Base-by-base conservation (phyloP, 2,888 invertebrate genomes). In the Apotomis betuletana region DNA sequence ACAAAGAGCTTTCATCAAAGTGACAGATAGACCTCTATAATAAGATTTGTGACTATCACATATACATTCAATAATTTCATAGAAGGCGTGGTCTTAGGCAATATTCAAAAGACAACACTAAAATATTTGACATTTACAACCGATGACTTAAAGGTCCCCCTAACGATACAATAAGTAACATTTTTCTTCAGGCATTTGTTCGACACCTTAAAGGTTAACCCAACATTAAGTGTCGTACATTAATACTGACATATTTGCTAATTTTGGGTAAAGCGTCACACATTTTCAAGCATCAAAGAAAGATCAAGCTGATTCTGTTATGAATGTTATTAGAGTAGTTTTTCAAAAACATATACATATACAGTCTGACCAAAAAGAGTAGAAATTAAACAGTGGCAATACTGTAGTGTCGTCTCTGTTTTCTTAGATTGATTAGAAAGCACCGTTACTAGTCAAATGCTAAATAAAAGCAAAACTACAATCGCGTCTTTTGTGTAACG, bases 41-140 rank as follows among this genome's bases (percentile, higher is more conserved):
- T 67, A 63, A 77, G 36, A 75, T 69, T 75, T 70, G 71, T 77
- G 80, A 85, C 81, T 86, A 85, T 80, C 79, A 84, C 81, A 81
- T 79, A 81, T 79, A 81, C 76, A 82, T 86, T 76, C 80, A 80
- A 80, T 74, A 81, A 75, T 77, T 77, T 82, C 85, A 79, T 80
- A 87, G 88, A 91, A 91, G 91, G 91, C 88, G 89, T 89, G 87
- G 77, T 83, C 80, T 83, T 87, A 90, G 86, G 89, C 89, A 74
- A 81, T 82, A 81, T 77, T 76, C 77, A 74, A 75, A 79, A 78
- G 81, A 78, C 71, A 80, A 76, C 70, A 70, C 38, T 67, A 70
- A 67, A 57, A 65, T 65, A 57, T 49, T 49, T 57, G 55, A 65
- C 65, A 65, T 65, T 65, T 55, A 55, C 64, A 64, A 10, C 27